phyloP scores from a whole-genome alignment of 2,113 vertebrate genomes.

The Sturnira hondurensis region DNA sequence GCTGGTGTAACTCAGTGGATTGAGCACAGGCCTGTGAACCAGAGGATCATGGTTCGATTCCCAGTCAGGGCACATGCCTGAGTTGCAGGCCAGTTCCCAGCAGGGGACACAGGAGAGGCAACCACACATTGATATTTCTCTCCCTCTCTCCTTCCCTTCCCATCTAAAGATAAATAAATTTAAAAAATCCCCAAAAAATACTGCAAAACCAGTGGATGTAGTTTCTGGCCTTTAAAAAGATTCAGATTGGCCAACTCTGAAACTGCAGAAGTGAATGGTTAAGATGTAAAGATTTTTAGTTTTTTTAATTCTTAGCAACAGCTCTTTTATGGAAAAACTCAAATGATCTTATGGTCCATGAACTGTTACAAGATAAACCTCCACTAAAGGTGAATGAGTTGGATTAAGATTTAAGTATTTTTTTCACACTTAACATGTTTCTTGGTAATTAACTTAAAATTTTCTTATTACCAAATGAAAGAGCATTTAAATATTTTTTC shows the following conservation, averaged over 20 bases:
- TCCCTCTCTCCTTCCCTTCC: too few species aligned
- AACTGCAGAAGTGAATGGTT: not conserved
- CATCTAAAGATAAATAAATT: too few species aligned
- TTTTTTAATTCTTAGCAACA: not conserved
- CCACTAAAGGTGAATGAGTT: not conserved
- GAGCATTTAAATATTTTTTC: not conserved
- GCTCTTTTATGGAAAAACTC: not conserved
- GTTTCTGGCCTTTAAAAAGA: too few species aligned
- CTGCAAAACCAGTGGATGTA: too few species aligned
- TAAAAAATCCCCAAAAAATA: too few species aligned
- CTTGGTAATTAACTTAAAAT: not conserved
- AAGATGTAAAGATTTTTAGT: not conserved
- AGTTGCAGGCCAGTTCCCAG: too few species aligned
- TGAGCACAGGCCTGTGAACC: too few species aligned
- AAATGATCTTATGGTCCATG: not conserved
- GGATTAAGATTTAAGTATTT: slow-evolving; percentile 10
- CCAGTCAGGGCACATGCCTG: too few species aligned
- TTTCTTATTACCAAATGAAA: slow-evolving; percentile 24
- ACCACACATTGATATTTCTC: too few species aligned
- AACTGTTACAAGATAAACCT: not conserved
- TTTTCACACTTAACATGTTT: not conserved
- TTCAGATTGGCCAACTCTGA: not conserved
- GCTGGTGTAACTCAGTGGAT: too few species aligned
- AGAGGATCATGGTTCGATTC: too few species aligned
- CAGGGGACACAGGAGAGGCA: too few species aligned